A percentile compares a stretch with the other conserved stretches of the same genome.
These are phyloP conservation scores for Brotula barbata DNA, from an alignment of 2,797 vertebrate genomes.

Conservation along the genomic window DNA sequence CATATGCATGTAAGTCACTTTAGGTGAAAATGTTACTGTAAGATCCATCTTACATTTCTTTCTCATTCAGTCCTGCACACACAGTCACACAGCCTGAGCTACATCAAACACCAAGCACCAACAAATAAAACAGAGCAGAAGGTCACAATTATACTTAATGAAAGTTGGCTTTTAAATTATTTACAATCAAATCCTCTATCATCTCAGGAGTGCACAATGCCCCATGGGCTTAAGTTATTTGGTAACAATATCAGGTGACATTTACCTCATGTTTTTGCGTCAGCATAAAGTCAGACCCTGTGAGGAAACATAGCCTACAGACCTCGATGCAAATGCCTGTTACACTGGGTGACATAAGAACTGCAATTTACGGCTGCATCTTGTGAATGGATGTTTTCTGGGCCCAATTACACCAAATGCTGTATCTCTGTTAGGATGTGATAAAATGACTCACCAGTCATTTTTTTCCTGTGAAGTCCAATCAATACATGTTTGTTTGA, in stretches of 20 bases:
- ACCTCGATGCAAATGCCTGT: not conserved
- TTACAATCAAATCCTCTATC: conserved; percentile 6
- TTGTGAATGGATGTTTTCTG: not conserved
- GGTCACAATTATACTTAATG: not conserved
- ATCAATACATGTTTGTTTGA: too few species aligned
- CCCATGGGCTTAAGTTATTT: not conserved
- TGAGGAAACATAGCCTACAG: not conserved
- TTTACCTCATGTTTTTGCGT: conserved; percentile 1
- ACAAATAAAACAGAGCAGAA: conserved; percentile 1
- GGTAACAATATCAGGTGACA: not conserved
- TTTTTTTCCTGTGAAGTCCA: too few species aligned
- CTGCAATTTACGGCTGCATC: not conserved
- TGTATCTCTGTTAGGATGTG: too few species aligned
- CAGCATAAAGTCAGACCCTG: not conserved
- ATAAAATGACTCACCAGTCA: too few species aligned
- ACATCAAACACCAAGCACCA: not conserved
- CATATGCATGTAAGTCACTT: conserved; percentile 59
- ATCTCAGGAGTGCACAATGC: not conserved
- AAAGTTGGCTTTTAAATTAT: conserved; percentile 9
- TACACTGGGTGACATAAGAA: not conserved
- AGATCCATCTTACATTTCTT: conserved; percentile 32
- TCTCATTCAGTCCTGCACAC: conserved; percentile 11
- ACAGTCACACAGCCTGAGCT: conserved; percentile 9
- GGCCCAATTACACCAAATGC: too few species aligned
- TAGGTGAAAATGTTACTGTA: conserved; percentile 51